Evolutionary conservation across 2,113 vertebrate species (phyloP).

Genomic region (Lates calcarifer): DNA sequence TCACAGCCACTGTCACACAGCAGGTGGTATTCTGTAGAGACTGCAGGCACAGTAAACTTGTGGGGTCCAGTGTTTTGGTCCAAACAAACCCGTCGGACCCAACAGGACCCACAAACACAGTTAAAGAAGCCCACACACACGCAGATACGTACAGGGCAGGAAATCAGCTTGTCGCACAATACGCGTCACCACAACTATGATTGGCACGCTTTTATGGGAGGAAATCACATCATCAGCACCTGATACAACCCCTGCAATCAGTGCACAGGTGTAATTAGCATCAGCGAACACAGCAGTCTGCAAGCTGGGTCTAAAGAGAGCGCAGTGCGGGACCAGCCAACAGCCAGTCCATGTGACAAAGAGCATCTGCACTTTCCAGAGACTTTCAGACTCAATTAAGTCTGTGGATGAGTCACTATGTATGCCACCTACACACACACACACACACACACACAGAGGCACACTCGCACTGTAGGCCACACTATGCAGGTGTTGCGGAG

Average conservation of each 20-base stretch:
- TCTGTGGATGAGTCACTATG: conserved; percentile 16
- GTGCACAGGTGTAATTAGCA: conserved; percentile 17
- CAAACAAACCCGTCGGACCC: no score
- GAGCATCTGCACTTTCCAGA: not conserved
- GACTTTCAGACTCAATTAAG: not conserved
- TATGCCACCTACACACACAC: not conserved
- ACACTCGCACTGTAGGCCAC: not conserved
- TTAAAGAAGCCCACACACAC: not conserved
- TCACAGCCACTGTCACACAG: not conserved
- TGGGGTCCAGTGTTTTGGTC: no score
- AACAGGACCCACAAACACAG: not conserved
- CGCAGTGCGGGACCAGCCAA: not conserved
- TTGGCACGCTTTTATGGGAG: not conserved
- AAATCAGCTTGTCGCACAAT: not conserved
- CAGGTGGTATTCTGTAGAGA: not conserved
- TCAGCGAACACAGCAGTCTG: not conserved
- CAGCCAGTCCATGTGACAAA: no score
- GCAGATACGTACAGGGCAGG: not conserved
- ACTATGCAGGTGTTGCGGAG: conserved; percentile 21
- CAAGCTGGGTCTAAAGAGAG: not conserved
- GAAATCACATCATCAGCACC: not conserved
- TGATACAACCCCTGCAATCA: conserved; percentile 1
- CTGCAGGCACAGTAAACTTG: not conserved
- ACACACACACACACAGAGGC: not conserved
- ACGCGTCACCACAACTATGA: not conserved